Evolutionary conservation across 2,113 vertebrate species (phyloP).

Genomic region (Tychaedon coryphoeus): DNA sequence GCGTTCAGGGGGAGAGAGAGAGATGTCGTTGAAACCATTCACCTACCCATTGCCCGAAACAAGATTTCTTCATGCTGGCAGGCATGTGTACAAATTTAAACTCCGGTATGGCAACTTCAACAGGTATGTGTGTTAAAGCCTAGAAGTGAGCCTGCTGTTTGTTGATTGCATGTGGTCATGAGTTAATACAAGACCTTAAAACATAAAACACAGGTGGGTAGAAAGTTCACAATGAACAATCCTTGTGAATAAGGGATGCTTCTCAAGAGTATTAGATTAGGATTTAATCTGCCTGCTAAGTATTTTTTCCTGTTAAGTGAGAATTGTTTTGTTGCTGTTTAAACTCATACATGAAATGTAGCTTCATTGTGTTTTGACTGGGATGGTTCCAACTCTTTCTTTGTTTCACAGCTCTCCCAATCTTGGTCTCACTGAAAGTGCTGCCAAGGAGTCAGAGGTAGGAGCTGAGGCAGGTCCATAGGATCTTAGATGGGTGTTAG

Average conservation of each 20-base stretch:
- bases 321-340: neutral
- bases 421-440: neutral
- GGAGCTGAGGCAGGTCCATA: neutral
- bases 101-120: slow-evolving; percentile 77
- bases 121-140: slow-evolving; percentile 66
- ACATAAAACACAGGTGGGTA: neutral
- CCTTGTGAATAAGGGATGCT: neutral
- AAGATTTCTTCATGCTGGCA: slow-evolving; percentile 79
- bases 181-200: neutral
- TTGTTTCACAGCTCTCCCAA: neutral
- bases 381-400: neutral
- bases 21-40: slow-evolving; percentile 82
- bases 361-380: neutral
- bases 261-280: neutral
- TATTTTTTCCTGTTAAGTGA: neutral
- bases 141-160: too few species aligned
- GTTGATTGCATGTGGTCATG: neutral
- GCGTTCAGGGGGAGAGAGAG: neutral
- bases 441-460: slow-evolving; percentile 58
- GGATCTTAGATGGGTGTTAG: neutral
- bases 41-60: slow-evolving; percentile 81
- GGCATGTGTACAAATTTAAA: slow-evolving; percentile 83
- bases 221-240: neutral
- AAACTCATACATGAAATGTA: neutral
- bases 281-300: neutral